phyloP scores from a whole-genome alignment of 2,797 vertebrate species.

The Muraenolepis orangiensis region DNA sequence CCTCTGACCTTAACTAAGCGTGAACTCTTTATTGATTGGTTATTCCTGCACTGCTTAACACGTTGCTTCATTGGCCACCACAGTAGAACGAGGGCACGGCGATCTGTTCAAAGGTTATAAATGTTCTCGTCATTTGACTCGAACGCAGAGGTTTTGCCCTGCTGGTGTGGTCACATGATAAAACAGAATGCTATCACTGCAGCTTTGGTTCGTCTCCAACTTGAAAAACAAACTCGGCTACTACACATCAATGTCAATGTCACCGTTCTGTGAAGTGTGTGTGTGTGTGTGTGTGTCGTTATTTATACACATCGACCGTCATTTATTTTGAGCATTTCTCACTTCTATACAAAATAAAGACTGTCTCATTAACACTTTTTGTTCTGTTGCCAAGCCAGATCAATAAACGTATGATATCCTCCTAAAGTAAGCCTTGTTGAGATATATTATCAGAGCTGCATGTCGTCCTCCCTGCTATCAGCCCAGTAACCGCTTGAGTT shows the following conservation, averaged over 20 bases:
- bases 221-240: background rate
- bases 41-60: background rate
- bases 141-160: background rate
- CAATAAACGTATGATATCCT: background rate
- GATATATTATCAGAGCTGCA: conserved; percentile 15
- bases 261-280: background rate
- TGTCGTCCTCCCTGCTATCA: conserved; percentile 10
- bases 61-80: background rate
- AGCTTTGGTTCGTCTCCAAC: background rate
- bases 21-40: background rate
- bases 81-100: background rate
- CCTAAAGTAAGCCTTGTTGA: background rate
- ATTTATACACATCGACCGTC: background rate
- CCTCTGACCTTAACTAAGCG: too few relatives aligned
- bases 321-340: background rate
- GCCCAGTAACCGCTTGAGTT: background rate
- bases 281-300: background rate
- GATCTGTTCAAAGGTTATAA: background rate
- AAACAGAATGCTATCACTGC: background rate
- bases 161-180: background rate
- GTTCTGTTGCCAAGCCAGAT: background rate
- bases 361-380: background rate
- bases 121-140: background rate
- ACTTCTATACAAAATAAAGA: too few relatives aligned
- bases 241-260: background rate